Evolutionary conservation across 2,888 invertebrate species (phyloP).

Genomic region (Uropetala carovei): DNA sequence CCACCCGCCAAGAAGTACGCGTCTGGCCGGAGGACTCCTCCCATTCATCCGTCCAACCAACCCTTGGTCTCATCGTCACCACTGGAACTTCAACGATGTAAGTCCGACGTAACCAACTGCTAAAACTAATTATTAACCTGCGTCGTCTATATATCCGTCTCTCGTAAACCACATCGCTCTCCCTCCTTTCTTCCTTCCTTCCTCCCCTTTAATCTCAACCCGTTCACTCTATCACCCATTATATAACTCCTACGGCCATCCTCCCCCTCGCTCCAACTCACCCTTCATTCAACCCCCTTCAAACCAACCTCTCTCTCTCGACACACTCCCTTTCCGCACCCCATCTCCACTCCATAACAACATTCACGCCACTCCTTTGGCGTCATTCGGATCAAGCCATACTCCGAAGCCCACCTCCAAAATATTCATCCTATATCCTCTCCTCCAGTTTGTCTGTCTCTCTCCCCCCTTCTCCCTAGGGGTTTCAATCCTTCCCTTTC

Average conservation of each 20-base stretch:
- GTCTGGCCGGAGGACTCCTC: too few species aligned
- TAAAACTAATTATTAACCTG: neutral
- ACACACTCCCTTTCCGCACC: neutral
- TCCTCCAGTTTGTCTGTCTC: neutral
- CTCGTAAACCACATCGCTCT: neutral
- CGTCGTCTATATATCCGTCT: neutral
- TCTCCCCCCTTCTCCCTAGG: neutral
- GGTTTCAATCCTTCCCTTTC: neutral
- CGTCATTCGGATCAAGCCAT: neutral
- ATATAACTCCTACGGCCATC: neutral
- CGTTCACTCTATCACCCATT: too few species aligned
- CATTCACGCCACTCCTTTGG: conserved; percentile 11
- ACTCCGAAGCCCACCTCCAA: neutral
- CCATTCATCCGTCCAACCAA: too few species aligned
- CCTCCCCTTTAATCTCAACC: neutral
- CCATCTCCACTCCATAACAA: neutral
- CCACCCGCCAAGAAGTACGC: too few species aligned
- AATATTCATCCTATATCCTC: neutral
- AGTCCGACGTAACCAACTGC: neutral
- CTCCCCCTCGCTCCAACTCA: neutral
- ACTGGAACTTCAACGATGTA: neutral
- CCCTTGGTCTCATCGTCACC: neutral
- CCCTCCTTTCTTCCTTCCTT: neutral
- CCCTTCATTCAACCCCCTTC: too few species aligned
- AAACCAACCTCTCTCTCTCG: neutral